A percentile compares a stretch with the other conserved stretches of the same genome.
Conservation (phyloP, 2,797 vertebrate species). For the Karalla daura region DNA sequence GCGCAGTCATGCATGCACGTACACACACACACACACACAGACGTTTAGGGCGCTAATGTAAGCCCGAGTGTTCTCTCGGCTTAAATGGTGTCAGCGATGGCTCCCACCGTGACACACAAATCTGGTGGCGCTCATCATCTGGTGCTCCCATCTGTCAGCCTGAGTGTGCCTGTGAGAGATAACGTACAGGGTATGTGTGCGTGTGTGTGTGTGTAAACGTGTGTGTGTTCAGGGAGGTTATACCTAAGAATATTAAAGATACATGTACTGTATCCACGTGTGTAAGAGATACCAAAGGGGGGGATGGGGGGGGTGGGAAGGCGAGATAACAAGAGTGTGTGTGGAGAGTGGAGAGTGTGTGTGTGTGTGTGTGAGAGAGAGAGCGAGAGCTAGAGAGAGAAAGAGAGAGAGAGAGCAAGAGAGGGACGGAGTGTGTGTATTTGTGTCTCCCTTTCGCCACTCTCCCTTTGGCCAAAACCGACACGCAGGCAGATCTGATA, state of each 20-base stretch:
- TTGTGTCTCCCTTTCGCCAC: slow-evolving; percentile 44
- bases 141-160: slow-evolving; percentile 83
- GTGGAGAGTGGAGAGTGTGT: slow-evolving; percentile 1
- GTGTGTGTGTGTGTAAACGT: not conserved
- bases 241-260: slow-evolving; percentile 4
- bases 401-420: slow-evolving; percentile 1
- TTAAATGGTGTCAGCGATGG: slow-evolving; percentile 79
- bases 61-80: slow-evolving; percentile 74
- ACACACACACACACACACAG: slow-evolving; percentile 14
- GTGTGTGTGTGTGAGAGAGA: slow-evolving; percentile 6
- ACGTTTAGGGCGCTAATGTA: slow-evolving; percentile 71
- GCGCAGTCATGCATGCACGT: not conserved
- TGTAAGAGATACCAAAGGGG: slow-evolving; percentile 11
- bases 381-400: not conserved
- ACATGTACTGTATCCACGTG: slow-evolving; percentile 15
- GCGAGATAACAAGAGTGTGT: slow-evolving; percentile 2
- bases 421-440: slow-evolving; percentile 3
- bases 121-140: slow-evolving; percentile 83
- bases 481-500: slow-evolving; percentile 66
- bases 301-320: not conserved
- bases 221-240: not conserved
- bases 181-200: slow-evolving; percentile 11
- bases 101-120: slow-evolving; percentile 78
- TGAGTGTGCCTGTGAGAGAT: slow-evolving; percentile 44
- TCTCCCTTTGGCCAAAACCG: slow-evolving; percentile 65